Conservation (phyloP, 1,140 invertebrate species). For the Adoxophyes honmai region DNA sequence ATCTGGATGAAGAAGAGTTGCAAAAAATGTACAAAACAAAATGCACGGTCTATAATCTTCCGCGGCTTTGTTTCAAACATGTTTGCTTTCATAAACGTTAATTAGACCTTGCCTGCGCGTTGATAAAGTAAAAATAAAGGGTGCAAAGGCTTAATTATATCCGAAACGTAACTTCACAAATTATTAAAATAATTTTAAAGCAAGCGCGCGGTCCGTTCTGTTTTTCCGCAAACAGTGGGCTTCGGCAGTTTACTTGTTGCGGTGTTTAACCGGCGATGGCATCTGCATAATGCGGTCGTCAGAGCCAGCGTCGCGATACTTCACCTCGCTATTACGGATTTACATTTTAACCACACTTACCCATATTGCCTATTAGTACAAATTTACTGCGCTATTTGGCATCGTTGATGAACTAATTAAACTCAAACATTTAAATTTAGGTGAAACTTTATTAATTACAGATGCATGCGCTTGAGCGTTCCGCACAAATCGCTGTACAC, state of each 20-base stretch:
- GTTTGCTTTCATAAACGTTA: no score
- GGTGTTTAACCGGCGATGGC: conserved; percentile 59
- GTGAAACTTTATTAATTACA: conserved; percentile 20
- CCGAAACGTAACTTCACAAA: not conserved
- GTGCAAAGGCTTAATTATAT: not conserved
- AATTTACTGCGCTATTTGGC: conserved; percentile 35
- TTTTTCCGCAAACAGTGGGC: conserved; percentile 37
- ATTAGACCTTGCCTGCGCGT: no score
- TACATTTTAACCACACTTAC: conserved; percentile 50
- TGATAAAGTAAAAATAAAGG: no score
- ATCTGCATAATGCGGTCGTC: conserved; percentile 69
- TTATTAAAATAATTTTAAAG: conserved; percentile 4
- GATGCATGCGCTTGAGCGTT: conserved; percentile 19
- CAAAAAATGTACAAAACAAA: not conserved
- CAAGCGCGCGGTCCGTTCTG: conserved; percentile 13
- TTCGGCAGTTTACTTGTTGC: conserved; percentile 64
- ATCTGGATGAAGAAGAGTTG: no score
- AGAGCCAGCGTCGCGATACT: conserved; percentile 42
- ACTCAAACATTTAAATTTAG: conserved; percentile 18
- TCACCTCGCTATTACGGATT: conserved; percentile 57
- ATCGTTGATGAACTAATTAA: conserved; percentile 20
- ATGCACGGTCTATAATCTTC: no score
- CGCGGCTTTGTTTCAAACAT: no score
- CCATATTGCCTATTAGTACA: conserved; percentile 41
- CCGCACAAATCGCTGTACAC: conserved; percentile 43